Conservation (phyloP, 2,113 vertebrate species). For the Urocolius indicus region DNA sequence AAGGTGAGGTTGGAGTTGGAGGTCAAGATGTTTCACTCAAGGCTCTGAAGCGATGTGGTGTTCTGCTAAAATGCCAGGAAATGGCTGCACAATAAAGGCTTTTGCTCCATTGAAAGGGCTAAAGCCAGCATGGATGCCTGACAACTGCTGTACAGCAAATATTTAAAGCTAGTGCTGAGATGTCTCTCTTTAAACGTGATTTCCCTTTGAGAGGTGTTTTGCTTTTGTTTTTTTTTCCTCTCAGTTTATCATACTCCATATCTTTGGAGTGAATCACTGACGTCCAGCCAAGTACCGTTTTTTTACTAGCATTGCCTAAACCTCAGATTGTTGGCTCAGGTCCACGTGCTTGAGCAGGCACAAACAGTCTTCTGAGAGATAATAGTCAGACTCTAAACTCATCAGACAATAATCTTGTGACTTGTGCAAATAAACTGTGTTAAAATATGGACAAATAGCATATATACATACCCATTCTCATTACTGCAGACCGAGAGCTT, state of each 20-base stretch:
- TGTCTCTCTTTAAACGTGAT: constrained; percentile 8
- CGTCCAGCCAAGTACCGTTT: constrained; percentile 16
- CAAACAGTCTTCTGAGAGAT: not conserved
- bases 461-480: not conserved
- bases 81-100: not conserved
- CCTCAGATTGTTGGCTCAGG: not conserved
- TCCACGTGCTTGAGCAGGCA: not conserved
- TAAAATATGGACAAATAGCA: not conserved
- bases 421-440: not conserved
- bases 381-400: not conserved
- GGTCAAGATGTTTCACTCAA: constrained; percentile 28
- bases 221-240: not conserved
- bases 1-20: constrained; percentile 18
- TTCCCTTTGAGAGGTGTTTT: constrained; percentile 27
- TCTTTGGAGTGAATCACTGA: constrained; percentile 40
- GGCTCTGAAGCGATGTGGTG: not conserved
- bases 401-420: not conserved
- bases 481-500: not conserved
- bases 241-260: constrained; percentile 21
- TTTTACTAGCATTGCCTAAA: constrained; percentile 37
- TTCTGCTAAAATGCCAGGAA: constrained; percentile 52
- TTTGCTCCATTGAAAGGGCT: constrained; percentile 3
- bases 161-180: constrained; percentile 15
- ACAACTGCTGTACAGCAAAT: not conserved
- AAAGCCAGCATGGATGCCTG: not conserved